Evolutionary conservation across 2,888 invertebrate genomes (phyloP).

Genomic region (Margaritifera margaritifera): DNA sequence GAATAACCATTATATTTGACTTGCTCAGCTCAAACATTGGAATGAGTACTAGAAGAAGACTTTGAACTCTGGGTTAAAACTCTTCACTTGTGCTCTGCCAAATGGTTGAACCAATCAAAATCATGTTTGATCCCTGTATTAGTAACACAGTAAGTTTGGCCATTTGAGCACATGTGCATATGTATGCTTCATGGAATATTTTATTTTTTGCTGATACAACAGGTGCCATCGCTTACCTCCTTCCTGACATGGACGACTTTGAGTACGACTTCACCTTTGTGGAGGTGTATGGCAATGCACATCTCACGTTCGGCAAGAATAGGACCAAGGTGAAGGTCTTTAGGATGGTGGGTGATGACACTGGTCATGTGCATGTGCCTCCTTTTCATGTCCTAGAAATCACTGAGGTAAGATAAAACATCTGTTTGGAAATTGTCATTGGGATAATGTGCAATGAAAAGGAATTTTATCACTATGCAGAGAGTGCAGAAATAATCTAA

Average conservation of each 20-base stretch:
- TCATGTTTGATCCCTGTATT: neutral
- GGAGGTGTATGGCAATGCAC: constrained; percentile 57
- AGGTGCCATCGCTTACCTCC: constrained; percentile 52
- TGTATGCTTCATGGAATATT: too few species aligned
- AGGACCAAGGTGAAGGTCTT: constrained; percentile 35
- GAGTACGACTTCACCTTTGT: constrained; percentile 47
- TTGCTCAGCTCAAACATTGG: too few species aligned
- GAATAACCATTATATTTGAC: too few species aligned
- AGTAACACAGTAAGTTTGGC: too few species aligned
- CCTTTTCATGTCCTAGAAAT: constrained; percentile 44
- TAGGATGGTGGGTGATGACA: constrained; percentile 54
- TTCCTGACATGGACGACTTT: constrained; percentile 28
- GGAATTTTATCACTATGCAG: too few species aligned
- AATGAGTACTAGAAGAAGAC: too few species aligned
- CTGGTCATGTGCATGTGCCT: constrained; percentile 50
- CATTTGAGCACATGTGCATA: too few species aligned
- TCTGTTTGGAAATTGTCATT: neutral
- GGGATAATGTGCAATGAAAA: neutral
- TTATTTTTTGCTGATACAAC: constrained; percentile 3
- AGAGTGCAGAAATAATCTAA: too few species aligned
- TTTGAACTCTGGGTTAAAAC: too few species aligned
- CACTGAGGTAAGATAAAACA: constrained; percentile 36
- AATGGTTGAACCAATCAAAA: too few species aligned
- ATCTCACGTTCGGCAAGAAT: constrained; percentile 40
- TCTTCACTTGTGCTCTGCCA: too few species aligned